Evolutionary conservation across 2,888 invertebrate species (phyloP), one percentile per base, ranked within the genome.

Genomic region (Rhyacophila evoluta): DNA sequence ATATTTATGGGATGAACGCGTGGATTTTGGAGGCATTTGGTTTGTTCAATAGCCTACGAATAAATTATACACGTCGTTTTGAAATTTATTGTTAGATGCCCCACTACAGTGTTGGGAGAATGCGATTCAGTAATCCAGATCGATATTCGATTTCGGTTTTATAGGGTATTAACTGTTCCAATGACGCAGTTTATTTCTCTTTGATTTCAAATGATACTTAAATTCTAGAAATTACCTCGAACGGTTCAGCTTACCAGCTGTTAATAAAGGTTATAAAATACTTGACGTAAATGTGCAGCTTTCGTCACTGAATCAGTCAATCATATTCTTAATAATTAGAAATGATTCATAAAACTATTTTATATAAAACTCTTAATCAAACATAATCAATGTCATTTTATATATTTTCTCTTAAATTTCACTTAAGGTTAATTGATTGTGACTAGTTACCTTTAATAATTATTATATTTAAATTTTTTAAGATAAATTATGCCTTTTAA

Each of bases 11-110:
- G 71, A 67, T 19, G 72, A 77, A 38, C 77, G 78, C 67, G 72
- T 72, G 78, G 79, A 77, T 81, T 74, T 79, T 38, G 74, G 75
- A 76, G 74, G 77, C 76, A 79, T 81, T 77, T 72, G 38, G 74
- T 74, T 28, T 73, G 71, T 72, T 81, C 79, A 81, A 75, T 79
- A 73, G 81, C 70, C 76, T 71, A 74, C 69, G 79, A 80, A 81
- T 81, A 79, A 81, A 79, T 81, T 81, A 81, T 79, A 78, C 38
- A 72, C 77, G 81, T 79, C 77, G 70, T 67, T 55, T 79, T 38
- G 72, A 71, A 81, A 79, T 81, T 78, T 78, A 81, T 81, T 41
- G 81, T 74, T 67, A 36, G 55, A 19, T 25, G 8, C 55, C 25
- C 55, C n/a, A n/a, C n/a, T 19, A 41, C 19, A 25, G 1, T 55